phyloP scores from a whole-genome alignment of 2,797 vertebrate species.

The Emys orbicularis region DNA sequence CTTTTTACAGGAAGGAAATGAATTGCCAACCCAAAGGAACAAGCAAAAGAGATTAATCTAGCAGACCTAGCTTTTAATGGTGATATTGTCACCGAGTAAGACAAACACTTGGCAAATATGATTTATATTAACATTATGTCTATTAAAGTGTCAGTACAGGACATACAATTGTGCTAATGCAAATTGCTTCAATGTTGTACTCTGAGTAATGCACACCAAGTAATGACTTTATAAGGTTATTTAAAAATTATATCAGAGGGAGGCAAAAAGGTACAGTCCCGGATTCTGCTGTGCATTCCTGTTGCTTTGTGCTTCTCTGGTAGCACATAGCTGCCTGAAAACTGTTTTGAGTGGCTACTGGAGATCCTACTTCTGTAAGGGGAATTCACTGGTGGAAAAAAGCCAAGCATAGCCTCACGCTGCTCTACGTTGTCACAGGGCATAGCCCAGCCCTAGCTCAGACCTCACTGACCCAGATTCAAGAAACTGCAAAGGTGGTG shows the following conservation, averaged over 20 bases:
- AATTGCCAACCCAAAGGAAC: neutral
- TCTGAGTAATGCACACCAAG: conserved; percentile 20
- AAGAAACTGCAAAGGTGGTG: neutral
- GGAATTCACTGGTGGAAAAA: neutral
- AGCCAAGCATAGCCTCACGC: neutral
- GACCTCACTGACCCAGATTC: neutral
- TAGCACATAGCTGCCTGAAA: neutral
- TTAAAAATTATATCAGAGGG: conserved; percentile 9
- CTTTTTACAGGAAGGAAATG: neutral
- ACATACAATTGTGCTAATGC: conserved; percentile 1
- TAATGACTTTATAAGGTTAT: neutral
- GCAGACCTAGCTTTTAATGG: neutral
- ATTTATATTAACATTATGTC: conserved; percentile 10
- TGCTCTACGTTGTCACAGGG: neutral
- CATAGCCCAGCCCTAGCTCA: neutral
- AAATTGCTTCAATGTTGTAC: conserved; percentile 26
- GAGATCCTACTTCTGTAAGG: neutral
- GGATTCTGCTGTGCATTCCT: neutral
- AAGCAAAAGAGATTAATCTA: neutral
- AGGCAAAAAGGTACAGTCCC: neutral
- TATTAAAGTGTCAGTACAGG: conserved; percentile 7
- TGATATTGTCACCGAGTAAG: neutral
- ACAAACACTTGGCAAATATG: neutral
- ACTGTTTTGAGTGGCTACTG: conserved; percentile 5
- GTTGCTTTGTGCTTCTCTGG: neutral